These are phyloP conservation scores for Heterotis niloticus DNA, from an alignment of 2,113 vertebrate species.

Conservation along the genomic window DNA sequence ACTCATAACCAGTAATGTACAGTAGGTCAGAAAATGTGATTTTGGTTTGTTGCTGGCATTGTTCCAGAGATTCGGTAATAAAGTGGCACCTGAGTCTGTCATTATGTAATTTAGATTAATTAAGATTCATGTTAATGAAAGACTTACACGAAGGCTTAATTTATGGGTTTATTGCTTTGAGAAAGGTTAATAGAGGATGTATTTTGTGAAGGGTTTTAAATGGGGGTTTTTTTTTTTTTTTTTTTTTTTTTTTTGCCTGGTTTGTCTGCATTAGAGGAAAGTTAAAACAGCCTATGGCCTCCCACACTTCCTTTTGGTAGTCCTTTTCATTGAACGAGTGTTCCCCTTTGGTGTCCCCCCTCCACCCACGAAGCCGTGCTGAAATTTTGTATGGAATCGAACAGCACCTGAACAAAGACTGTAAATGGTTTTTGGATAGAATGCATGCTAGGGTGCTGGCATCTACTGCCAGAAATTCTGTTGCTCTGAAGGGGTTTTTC, in stretches of 20 bases:
- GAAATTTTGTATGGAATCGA: no score
- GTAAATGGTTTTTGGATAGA: no score
- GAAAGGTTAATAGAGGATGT: slow-evolving; percentile 36
- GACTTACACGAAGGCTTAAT: slow-evolving; percentile 32
- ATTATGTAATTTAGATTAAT: slow-evolving; percentile 38
- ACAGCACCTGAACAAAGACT: no score
- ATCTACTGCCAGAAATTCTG: no score
- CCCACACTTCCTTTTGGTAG: not conserved
- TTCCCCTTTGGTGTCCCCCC: no score
- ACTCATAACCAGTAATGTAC: not conserved
- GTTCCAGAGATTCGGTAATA: slow-evolving; percentile 25
- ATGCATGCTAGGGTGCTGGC: no score
- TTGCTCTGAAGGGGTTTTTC: no score
- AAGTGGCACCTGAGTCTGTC: slow-evolving; percentile 35
- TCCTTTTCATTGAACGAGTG: not conserved
- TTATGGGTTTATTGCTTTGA: slow-evolving; percentile 29
- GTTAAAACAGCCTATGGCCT: not conserved
- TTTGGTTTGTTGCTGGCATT: slow-evolving; percentile 16
- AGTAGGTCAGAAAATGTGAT: slow-evolving; percentile 3
- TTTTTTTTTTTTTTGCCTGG: slow-evolving; percentile 15
- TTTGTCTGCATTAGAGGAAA: not conserved
- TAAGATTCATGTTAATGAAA: slow-evolving; percentile 38
- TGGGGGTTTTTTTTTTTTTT: slow-evolving; percentile 19
- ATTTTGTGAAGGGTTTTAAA: slow-evolving; percentile 26
- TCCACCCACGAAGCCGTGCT: no score